A percentile compares a stretch with the other conserved stretches of the same genome.
phyloP scores from a whole-genome alignment of 2,113 vertebrate genomes.

The Megaleporinus macrocephalus region DNA sequence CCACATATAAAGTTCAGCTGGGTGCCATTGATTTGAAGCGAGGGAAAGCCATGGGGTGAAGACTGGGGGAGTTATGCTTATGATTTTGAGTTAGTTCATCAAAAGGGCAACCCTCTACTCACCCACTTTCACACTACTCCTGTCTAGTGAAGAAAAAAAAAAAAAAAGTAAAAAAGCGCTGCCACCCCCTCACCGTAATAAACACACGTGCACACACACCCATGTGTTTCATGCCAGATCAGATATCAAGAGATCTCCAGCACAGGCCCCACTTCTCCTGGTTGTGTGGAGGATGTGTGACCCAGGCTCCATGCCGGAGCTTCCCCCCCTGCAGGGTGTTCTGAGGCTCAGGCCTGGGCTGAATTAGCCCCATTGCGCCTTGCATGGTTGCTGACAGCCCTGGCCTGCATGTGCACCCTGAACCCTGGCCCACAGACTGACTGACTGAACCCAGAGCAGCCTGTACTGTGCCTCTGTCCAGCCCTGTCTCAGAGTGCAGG shows the following conservation, averaged over 20 bases:
- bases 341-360: conserved; percentile 45
- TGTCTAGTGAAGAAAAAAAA: background rate
- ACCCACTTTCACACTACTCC: conserved; percentile 25
- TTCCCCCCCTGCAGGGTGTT: conserved; percentile 19
- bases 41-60: conserved; percentile 8
- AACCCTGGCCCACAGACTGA: conserved; percentile 42
- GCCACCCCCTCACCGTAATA: background rate
- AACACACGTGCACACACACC: conserved; percentile 6
- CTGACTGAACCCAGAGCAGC: conserved; percentile 35
- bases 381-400: conserved; percentile 47
- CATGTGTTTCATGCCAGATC: conserved; percentile 43
- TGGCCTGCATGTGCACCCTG: conserved; percentile 42
- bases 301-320: conserved; percentile 24
- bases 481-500: conserved; percentile 15
- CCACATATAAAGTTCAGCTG: conserved; percentile 50
- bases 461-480: conserved; percentile 18
- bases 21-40: conserved; percentile 35
- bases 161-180: too few relatives aligned
- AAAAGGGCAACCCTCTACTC: conserved; percentile 12
- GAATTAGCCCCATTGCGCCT: conserved; percentile 50
- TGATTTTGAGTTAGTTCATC: conserved; percentile 33
- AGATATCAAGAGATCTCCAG: conserved; percentile 47
- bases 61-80: conserved; percentile 21
- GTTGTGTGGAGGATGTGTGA: conserved; percentile 45
- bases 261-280: conserved; percentile 23